phyloP scores from a whole-genome alignment of 92 coral and sea anemone genomes.

The Parazoanthus darwini region DNA sequence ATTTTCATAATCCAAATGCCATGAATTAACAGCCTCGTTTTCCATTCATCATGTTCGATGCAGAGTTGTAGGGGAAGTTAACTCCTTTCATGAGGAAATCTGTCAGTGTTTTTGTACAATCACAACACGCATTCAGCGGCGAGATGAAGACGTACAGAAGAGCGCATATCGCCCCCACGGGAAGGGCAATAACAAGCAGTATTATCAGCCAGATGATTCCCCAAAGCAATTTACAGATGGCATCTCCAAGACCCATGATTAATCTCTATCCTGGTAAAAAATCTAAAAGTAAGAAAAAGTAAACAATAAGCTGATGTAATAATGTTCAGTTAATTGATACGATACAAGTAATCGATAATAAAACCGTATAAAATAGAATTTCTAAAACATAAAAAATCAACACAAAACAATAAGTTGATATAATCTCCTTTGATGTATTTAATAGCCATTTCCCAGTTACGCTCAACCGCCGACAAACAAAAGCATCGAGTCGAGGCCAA shows the following conservation, averaged over 20 bases:
- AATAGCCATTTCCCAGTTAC: too few species aligned
- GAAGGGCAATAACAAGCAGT: conserved; percentile 75
- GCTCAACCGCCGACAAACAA: too few species aligned
- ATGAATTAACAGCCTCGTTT: conserved; percentile 72
- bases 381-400: too few species aligned
- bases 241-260: conserved; percentile 64
- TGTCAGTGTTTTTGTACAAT: conserved; percentile 78
- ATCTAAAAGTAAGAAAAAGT: too few species aligned
- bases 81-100: conserved; percentile 93
- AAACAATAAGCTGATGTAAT: neutral
- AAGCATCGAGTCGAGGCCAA: too few species aligned
- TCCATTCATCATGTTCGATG: conserved; percentile 74
- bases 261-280: neutral
- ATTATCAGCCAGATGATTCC: conserved; percentile 89
- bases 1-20: neutral
- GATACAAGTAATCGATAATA: too few species aligned
- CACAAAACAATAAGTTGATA: too few species aligned
- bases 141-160: conserved; percentile 76
- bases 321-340: neutral
- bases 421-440: neutral
- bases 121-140: conserved; percentile 89
- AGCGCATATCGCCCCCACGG: conserved; percentile 83
- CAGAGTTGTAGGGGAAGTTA: conserved; percentile 79
- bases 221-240: conserved; percentile 87
- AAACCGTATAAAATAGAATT: neutral